Percentiles rank a stretch among this genome's conserved stretches.
phyloP scores from a whole-genome alignment of 2,888 invertebrate genomes.

The Parelbella ahira region DNA sequence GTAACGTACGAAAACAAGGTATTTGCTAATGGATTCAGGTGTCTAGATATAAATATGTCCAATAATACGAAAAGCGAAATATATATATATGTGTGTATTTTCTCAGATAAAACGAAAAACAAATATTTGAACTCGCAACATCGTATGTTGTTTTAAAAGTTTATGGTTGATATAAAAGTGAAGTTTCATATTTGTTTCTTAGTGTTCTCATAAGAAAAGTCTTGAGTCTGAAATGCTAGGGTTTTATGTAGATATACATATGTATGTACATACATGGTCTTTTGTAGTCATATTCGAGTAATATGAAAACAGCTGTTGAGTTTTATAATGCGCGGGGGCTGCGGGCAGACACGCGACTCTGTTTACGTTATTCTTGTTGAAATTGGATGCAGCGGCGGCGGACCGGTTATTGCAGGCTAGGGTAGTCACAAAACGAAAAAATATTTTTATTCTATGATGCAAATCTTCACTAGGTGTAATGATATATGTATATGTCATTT shows the following conservation, averaged over 20 bases:
- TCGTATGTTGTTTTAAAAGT: no score
- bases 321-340: conserved; percentile 22
- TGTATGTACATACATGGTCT: no score
- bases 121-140: no score
- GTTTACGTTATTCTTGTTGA: conserved; percentile 21
- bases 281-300: conserved; percentile 20
- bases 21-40: no score
- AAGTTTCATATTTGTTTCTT: conserved; percentile 6
- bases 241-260: conserved; percentile 2
- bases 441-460: no score
- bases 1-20: no score
- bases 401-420: conserved; percentile 1
- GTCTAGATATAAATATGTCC: no score
- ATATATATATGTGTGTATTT: no score
- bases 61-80: no score
- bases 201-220: conserved; percentile 5
- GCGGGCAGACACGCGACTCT: conserved; percentile 19
- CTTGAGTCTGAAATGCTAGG: conserved; percentile 7
- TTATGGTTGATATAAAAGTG: neutral
- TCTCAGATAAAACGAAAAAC: no score
- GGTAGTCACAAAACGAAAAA: conserved; percentile 7
- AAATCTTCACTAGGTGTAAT: no score
- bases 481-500: no score
- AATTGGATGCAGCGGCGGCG: conserved; percentile 18
- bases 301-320: conserved; percentile 22